Evolutionary conservation across 1,140 invertebrate genomes (phyloP), one percentile per base, ranked within the genome.

Genomic region (Listronotus bonariensis): DNA sequence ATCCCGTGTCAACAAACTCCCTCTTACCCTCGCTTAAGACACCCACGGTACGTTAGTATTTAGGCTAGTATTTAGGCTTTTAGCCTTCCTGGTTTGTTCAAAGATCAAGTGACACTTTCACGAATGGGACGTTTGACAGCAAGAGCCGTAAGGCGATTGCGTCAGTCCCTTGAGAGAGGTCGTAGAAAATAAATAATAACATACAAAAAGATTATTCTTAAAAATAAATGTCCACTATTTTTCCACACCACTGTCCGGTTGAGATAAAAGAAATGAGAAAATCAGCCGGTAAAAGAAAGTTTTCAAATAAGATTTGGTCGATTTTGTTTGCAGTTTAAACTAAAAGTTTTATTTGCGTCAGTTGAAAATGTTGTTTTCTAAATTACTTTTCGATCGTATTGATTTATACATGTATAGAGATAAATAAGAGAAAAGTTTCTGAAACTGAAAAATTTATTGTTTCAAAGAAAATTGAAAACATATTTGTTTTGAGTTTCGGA

Each of bases 341-440:
- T 54, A 41, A 54, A 54, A 54, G 15, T 53, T 54, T 41, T 20
- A 54, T 34, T 54, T 54, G 45, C 38, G 52, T 54, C 38, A 54
- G 52, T 54, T 54, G 34, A 41, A 54, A 54, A 54, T 20, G 52
- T 36, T 41, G 52, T 41, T 54, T 36, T 15, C 52, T 15, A 54
- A 54, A 54, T 54, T 54, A 54, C 52, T 54, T 54, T 54, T 54
- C 38, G 15, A 54, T 54, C 14, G 38, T 54, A 54, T 54, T 54
- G 52, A 54, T 54, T 54, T 54, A 54, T 54, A 54, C 36, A 54
- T 41, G 52, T 54, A 54, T 54, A 54, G 52, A 54, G 52, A 54
- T 54, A 54, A 54, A 54, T 54, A 54, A 54, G 52, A 18, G 49
- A 41, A 54, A 54, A 54, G 12, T 54, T 54, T 36, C 31, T n/a